phyloP scores from a whole-genome alignment of 2,888 invertebrate species.

The Brachyptera putata region DNA sequence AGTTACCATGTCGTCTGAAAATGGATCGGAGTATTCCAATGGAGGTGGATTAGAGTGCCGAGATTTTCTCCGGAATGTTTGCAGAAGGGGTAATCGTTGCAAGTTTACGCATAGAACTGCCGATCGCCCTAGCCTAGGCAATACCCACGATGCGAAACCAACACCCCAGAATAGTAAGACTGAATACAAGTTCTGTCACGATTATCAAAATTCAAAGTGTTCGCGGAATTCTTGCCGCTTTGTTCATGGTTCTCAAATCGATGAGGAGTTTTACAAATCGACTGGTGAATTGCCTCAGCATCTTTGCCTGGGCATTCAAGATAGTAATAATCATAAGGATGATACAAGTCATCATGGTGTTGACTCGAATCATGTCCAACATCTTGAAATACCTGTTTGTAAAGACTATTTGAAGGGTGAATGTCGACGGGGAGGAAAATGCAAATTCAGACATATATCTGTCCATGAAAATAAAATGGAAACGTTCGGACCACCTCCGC shows the following conservation, averaged over 20 bases:
- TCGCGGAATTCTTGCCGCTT: slow-evolving; percentile 70
- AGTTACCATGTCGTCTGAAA: slow-evolving; percentile 30
- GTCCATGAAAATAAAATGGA: slow-evolving; percentile 35
- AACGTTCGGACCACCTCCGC: background rate
- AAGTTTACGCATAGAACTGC: slow-evolving; percentile 52
- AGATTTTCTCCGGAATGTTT: slow-evolving; percentile 55
- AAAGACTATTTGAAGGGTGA: slow-evolving; percentile 52
- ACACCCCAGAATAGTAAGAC: background rate
- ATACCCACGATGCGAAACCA: slow-evolving; percentile 36
- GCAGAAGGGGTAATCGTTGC: slow-evolving; percentile 50
- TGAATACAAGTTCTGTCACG: slow-evolving; percentile 54
- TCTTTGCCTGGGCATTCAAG: slow-evolving; percentile 14
- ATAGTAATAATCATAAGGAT: background rate
- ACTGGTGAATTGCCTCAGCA: slow-evolving; percentile 67
- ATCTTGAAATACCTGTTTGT: slow-evolving; percentile 46
- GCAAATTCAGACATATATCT: slow-evolving; percentile 49
- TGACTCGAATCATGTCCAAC: too few relatives aligned
- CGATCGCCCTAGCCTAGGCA: too few relatives aligned
- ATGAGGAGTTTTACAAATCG: slow-evolving; percentile 68
- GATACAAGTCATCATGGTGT: too few relatives aligned
- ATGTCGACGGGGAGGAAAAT: slow-evolving; percentile 45
- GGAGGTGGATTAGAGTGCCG: slow-evolving; percentile 48
- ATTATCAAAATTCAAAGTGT: slow-evolving; percentile 71
- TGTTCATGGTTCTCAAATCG: slow-evolving; percentile 68
- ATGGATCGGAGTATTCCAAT: slow-evolving; percentile 23